Evolutionary conservation across 2,888 invertebrate species (phyloP), one percentile per base, ranked within the genome.

Genomic region (Drosophila mulleri): DNA sequence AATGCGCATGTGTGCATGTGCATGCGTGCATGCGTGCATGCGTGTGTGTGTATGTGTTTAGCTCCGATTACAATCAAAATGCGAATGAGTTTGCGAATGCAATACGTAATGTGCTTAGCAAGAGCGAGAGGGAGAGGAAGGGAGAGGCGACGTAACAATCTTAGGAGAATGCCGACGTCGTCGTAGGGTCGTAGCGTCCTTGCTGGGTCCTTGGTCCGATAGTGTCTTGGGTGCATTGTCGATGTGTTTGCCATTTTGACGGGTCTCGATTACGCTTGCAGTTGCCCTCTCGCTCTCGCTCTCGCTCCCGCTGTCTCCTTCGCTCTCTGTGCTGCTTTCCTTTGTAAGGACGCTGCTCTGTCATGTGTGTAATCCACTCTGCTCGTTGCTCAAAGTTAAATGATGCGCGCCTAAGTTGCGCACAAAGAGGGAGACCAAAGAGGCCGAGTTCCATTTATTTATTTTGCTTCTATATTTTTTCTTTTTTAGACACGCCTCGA

Each of bases 361-460:
- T 82, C 84, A 86, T 84, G 84, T 87, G 85, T 82, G 85, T 85
- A 89, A 89, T 85, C 86, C 85, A 85, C 85, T 85, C 88, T 71
- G 83, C 88, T 88, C 86, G 81, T 90, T 75, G 76, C 74, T 75
- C 73, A 74, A 86, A 75, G 88, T 89, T 88, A 86, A 88, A 90
- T 88, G 90, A 82, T 89, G 88, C 88, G 82, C 80, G 75, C 76
- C 77, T 86, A 90, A 89, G 77, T 88, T 82, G 77, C 71, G 76
- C 82, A 77, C 82, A 75, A 75, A 84, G n/a, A 64, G 52, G 47
- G 45, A 56, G 69, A 61, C 74, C 68, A 72, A 70, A 72, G 57
- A 68, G 59, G 62, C 72, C 72, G 64, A 59, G 44, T 14, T 16
- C 42, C 44, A 57, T 50, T 54, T 59, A 71, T 67, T 67, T 74